Evolutionary conservation across 1,140 invertebrate genomes (phyloP).

Genomic region (Chionoecetes opilio): DNA sequence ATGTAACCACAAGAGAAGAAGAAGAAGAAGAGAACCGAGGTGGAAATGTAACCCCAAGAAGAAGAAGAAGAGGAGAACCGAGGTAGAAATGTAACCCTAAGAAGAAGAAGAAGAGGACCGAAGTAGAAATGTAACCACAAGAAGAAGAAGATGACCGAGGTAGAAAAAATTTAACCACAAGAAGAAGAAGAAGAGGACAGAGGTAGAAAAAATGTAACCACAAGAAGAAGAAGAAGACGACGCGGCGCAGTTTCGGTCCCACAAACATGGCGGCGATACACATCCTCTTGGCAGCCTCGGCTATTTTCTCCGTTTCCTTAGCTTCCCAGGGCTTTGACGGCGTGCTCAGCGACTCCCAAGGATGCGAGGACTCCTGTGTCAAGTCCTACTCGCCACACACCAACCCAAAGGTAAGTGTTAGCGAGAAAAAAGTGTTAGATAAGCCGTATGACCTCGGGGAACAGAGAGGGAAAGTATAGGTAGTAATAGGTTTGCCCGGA

Average conservation of each 20-base stretch:
- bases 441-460: not conserved
- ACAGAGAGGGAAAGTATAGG: not conserved
- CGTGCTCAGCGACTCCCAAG: not conserved
- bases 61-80: not conserved
- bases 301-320: not conserved
- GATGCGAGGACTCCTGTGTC: not conserved
- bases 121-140: not conserved
- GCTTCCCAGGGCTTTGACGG: not conserved
- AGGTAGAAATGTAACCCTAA: not conserved
- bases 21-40: not conserved
- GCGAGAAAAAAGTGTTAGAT: not conserved
- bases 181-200: not conserved
- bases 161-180: not conserved
- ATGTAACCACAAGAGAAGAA: not conserved
- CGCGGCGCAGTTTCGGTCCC: too few species aligned
- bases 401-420: not conserved
- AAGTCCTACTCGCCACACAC: not conserved
- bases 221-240: too few species aligned
- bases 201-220: not conserved
- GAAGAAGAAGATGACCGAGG: not conserved
- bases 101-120: not conserved
- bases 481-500: too few species aligned
- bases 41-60: not conserved
- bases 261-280: not conserved
- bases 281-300: not conserved